Base-by-base conservation (phyloP, 2,113 vertebrate species). In the Notarius quadriscutis region DNA sequence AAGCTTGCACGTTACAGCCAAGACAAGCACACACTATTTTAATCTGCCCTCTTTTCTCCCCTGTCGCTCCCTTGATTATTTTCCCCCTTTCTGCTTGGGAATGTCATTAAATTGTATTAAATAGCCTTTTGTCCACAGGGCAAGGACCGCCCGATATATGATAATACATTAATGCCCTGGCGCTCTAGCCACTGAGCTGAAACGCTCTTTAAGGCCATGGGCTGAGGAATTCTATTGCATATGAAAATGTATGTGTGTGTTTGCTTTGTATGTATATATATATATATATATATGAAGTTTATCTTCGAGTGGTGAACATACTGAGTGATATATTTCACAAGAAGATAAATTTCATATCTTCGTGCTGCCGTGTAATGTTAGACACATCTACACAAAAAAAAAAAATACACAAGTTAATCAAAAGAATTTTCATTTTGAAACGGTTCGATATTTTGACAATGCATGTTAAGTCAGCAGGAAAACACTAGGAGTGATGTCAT, bases 101-200 rank as follows among this genome's bases (percentile, higher is more conserved):
- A 97, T 98, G 97, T 98, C 97, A 98, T 99, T 98, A 98, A 98
- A 99, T 97, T 97, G 97, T 97, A 97, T 98, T 98, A 97, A 98
- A 98, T 97, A 97, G 97, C 96, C 98, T 98, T 99, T 99, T 99
- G 98, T 99, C 97, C 97, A 97, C 96, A 96, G 97, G 97, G 97
- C 96, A 97, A 95, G 96, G 97, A 98, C 97, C 97, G 97, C 97
- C 97, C 97, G 96, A 97, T 97, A 97, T 98, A 98, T 97, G 97
- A 99, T 98, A 99, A 99, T 97, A 96, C 96, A 97, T 97, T 97
- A 98, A 97, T 97, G 97, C 97, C 97, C 96, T 96, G 94, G 95
- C 96, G 96, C 95, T 97, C 95, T 96, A 97, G 96, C 96, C 97
- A 96, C 95, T 97, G 96, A 98, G 96, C 97, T 96, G 96, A 96